A percentile compares a stretch with the other conserved stretches of the same genome.
Evolutionary conservation across 2,888 invertebrate genomes (phyloP).

Genomic region (Actias luna): DNA sequence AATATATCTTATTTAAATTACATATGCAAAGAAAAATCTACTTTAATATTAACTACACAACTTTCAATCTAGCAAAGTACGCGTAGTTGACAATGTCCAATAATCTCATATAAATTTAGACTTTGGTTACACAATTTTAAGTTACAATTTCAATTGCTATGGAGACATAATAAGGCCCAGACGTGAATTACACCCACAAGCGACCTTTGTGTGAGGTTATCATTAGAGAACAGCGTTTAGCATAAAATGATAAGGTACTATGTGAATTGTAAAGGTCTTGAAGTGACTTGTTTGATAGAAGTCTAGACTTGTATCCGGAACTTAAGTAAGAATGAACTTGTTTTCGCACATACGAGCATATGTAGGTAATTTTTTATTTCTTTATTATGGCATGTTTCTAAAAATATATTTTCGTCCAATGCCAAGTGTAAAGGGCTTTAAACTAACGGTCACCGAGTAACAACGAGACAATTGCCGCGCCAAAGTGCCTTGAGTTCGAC

Average conservation of each 20-base stretch:
- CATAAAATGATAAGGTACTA: constrained; percentile 10
- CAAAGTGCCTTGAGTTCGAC: too few species aligned
- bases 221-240: neutral
- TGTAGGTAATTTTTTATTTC: too few species aligned
- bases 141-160: neutral
- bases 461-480: too few species aligned
- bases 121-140: neutral
- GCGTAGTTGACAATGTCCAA: too few species aligned
- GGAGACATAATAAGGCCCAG: neutral
- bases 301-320: neutral
- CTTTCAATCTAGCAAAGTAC: neutral
- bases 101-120: neutral
- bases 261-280: constrained; percentile 6
- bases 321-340: neutral
- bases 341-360: too few species aligned
- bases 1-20: neutral
- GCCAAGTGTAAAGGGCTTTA: too few species aligned
- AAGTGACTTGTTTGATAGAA: neutral
- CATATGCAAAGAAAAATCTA: neutral
- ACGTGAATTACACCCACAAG: constrained; percentile 5
- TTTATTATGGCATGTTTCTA: too few species aligned
- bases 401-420: too few species aligned
- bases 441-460: too few species aligned
- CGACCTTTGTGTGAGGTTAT: neutral
- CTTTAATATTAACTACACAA: neutral